Base-by-base conservation (phyloP, 2,113 vertebrate species). In the zebrafish (Danio rerio) region DNA sequence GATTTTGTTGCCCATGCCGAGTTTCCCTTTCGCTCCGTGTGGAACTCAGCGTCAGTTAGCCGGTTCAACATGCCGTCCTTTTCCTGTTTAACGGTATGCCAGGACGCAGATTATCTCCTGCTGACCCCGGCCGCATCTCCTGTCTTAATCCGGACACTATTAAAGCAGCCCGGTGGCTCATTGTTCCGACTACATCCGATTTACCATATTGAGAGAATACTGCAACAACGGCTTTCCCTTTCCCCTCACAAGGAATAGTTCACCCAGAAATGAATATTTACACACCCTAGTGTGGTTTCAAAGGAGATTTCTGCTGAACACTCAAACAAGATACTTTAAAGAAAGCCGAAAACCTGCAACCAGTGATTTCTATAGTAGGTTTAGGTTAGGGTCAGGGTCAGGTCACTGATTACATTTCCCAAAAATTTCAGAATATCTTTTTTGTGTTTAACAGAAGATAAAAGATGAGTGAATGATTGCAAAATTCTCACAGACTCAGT, bases 71-170 rank as follows among this genome's bases (percentile, higher is more conserved):
- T 73, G 87, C 90, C 89, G 88, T 81, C 82, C 89, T 85, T 88
- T 91, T 91, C 89, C 92, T 90, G 89, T 90, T 83, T 89, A 88
- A 89, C 90, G 89, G 90, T 86, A 87, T 58, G 83, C 86, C 87
- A 80, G 78, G 78, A 52, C 78, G 81, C 81, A 52, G 81, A 78
- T 82, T 78, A 83, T 81, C 81, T 83, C 85, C 71, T 31, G 59
- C 71, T 58, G 72, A 53, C 72, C 31, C 71, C 50, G 52, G 73
- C 42, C 43, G 45, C 47, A 77, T 77, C 59, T 61, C 75, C 59
- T 63, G 45, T 49, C 59, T 61, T 86, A 86, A 81, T 83, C 85
- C 65, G 81, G 52, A 82, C 72, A 58, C 81, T 81, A 66, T 81
- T 86, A 78, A 83, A 71, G 13, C 81, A 62, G 70, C 75, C 70